Evolutionary conservation across 2,113 vertebrate genomes (phyloP), one percentile per base, ranked within the genome.

Genomic region (Gnathonemus echidnorhynchus): DNA sequence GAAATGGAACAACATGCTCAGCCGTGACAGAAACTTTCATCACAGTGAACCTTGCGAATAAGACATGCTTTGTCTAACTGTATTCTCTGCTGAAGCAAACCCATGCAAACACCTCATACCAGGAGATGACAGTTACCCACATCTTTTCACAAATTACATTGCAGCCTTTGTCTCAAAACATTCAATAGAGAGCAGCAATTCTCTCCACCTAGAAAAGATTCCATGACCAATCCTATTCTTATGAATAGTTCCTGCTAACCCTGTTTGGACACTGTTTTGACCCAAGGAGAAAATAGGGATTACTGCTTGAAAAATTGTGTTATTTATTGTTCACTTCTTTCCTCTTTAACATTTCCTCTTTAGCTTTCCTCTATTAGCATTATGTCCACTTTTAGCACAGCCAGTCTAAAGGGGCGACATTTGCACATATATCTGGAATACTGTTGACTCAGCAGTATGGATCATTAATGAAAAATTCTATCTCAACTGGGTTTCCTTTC

Each of bases 21-120:
- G 8, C 15, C 3, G 39, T 56, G 90, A 89, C 62, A 87, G 83
- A 84, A 48, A 46, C 42, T 7, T 31, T 84, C 85, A n/a, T 39
- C 48, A 86, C 45, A 39, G 58, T 83, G 90, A 91, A 39, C 85
- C 50, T 24, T 66, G 21, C 50, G 21, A n/a, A 83, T 66, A 89
- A 83, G 53, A 88, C 58, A 45, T n/a, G 42, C 49, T 87, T 88
- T 48, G 90, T 88, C 35, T n/a, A 19, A 35, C 15, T 39, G 70
- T 89, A 27, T 74, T 17, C 74, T 66, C 19, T 15, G 9, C 24
- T 49, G 58, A 7, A 66, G 39, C 49, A 27, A 42, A 13, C 35
- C 5, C 45, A 53, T 48, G 52, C 42, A 24, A 52, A 66, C 46
- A 77, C 46, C 11, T 35, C 35, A 83, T 83, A 85, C 83, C 21